Conservation (phyloP, 2,113 vertebrate genomes). For the Anthoscopus minutus region DNA sequence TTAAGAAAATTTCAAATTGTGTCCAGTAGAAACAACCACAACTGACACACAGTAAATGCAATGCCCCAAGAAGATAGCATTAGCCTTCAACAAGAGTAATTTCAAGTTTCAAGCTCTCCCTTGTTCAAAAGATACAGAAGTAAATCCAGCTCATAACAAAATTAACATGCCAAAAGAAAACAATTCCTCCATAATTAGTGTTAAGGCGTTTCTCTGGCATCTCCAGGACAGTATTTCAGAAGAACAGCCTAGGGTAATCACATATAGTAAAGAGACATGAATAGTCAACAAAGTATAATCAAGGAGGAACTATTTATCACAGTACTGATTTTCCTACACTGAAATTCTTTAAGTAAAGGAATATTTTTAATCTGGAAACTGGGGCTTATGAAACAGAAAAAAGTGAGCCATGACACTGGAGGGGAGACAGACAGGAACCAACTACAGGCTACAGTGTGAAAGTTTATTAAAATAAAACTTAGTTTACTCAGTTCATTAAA, state of each 20-base stretch:
- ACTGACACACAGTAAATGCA: background rate
- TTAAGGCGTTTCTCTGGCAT: background rate
- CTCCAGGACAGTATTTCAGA: background rate
- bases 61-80: background rate
- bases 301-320: background rate
- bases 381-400: background rate
- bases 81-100: background rate
- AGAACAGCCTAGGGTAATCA: background rate
- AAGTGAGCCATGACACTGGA: background rate
- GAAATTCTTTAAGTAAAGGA: background rate
- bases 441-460: background rate
- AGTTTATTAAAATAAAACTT: background rate
- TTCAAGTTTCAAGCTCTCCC: background rate
- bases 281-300: background rate
- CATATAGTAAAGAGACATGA: background rate
- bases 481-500: background rate
- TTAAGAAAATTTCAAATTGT: background rate
- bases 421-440: background rate
- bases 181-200: background rate
- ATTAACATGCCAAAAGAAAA: background rate
- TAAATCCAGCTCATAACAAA: background rate
- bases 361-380: background rate
- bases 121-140: background rate
- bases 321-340: background rate
- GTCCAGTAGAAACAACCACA: background rate